Evolutionary conservation across 92 coral and sea anemone genomes (phyloP), one percentile per base, ranked within the genome.

Genomic region (Palythoa caribaeorum): DNA sequence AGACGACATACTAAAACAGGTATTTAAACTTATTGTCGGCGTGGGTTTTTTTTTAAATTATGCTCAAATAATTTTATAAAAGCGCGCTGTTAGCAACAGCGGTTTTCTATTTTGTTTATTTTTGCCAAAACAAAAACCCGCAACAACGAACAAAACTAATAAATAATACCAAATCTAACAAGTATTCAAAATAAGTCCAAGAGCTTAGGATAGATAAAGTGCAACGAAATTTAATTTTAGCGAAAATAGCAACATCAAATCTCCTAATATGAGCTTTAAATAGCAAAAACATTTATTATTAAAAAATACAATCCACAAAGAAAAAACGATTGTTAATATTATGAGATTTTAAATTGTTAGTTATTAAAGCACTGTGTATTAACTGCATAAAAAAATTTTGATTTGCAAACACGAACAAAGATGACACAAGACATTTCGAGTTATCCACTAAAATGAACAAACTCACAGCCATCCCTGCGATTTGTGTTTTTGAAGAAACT

Each of bases 391-490:
- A 37, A 12, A 70, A 36, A 10, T 5, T 1, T 47, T 0, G 44
- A 38, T 12, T 70, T 35, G 48, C 14, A 20, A 38, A 38, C 13
- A 70, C 37, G 60, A 73, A 73, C 77, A 73, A 14, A 38, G n/a
- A 39, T 14, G 21, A 11, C 51, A 17, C 17, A 5, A 36, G 37
- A 4, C 11, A 36, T 36, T 35, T 1, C 19, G 6, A 19, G 47
- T n/a, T 38, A 7, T 75, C 60, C 37, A 35, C 5, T 38, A 35
- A 79, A 17, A 12, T 10, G 0, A 39, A 79, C 37, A 38, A 73
- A 92, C 95, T 92, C 87, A 92, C 95, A 88, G 90, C 95, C 95
- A 90, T 17, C 91, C 35, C 14, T 89, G 88, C 52, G 95, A 92
- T 50, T 77, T 90, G 63, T 84, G 95, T 75, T 92, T 92, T 5